These are phyloP conservation scores for Criorhina ranunculi DNA, from an alignment of 2,888 invertebrate species.

Conservation along the genomic window DNA sequence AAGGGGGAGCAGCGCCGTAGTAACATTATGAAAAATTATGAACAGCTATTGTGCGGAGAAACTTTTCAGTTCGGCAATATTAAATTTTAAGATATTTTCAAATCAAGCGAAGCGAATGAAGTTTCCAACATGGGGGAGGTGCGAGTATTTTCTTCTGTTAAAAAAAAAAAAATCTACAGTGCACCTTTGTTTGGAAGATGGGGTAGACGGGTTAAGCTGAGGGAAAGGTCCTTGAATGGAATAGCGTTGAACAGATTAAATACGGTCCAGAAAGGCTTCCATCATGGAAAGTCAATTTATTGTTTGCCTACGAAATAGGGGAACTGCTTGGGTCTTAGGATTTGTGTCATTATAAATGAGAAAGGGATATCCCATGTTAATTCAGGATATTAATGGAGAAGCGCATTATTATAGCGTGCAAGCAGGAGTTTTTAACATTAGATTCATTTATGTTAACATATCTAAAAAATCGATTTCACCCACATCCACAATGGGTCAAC, in stretches of 20 bases:
- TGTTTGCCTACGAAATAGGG: too few species aligned
- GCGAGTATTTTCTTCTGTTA: slow-evolving; percentile 9
- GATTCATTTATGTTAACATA: too few species aligned
- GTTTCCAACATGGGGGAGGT: slow-evolving; percentile 34
- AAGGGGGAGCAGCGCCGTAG: slow-evolving; percentile 26
- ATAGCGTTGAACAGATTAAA: slow-evolving; percentile 20
- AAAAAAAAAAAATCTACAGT: slow-evolving; percentile 47
- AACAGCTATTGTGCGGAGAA: slow-evolving; percentile 72
- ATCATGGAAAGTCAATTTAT: too few species aligned
- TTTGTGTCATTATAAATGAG: too few species aligned
- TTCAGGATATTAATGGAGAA: too few species aligned
- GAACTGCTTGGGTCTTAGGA: too few species aligned
- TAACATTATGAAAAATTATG: slow-evolving; percentile 73
- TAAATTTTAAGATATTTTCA: slow-evolving; percentile 75
- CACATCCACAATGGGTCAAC: too few species aligned
- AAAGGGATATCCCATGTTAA: too few species aligned
- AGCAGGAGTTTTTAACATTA: too few species aligned
- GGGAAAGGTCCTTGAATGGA: background rate
- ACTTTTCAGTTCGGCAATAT: slow-evolving; percentile 69
- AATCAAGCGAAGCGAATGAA: slow-evolving; percentile 74
- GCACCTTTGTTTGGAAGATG: slow-evolving; percentile 23
- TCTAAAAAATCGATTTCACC: too few species aligned
- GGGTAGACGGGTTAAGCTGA: background rate
- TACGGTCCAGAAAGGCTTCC: background rate
- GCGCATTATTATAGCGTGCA: too few species aligned